phyloP scores from a whole-genome alignment of 2,113 vertebrate genomes.

The Crotophaga sulcirostris region DNA sequence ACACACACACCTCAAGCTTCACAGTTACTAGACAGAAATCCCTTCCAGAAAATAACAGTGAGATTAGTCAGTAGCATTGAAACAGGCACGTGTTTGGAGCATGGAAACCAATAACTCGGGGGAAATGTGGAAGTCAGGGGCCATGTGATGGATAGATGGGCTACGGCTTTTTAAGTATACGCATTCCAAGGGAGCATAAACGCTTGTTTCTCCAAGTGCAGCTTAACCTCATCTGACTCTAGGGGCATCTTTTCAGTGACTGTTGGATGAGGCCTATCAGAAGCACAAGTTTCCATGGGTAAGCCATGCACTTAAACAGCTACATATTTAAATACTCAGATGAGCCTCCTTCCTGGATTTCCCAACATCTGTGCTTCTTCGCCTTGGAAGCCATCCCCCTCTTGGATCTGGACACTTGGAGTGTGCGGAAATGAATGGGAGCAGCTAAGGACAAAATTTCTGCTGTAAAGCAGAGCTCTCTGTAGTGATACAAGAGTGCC shows the following conservation, averaged over 20 bases:
- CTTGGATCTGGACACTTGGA: slow-evolving; percentile 24
- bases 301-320: background rate
- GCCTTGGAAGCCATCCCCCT: slow-evolving; percentile 47
- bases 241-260: background rate
- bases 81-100: slow-evolving; percentile 16
- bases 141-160: background rate
- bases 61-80: slow-evolving; percentile 36
- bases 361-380: slow-evolving; percentile 56
- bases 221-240: slow-evolving; percentile 44
- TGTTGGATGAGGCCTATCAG: slow-evolving; percentile 7
- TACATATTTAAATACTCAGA: slow-evolving; percentile 45
- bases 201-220: background rate
- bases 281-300: background rate
- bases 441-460: slow-evolving; percentile 50
- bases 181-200: slow-evolving; percentile 21
- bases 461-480: background rate
- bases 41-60: slow-evolving; percentile 8
- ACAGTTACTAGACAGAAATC: background rate
- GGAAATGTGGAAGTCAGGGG: background rate
- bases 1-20: background rate
- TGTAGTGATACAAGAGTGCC: accelerated
- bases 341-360: slow-evolving; percentile 57
- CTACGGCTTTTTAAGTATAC: background rate
- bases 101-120: background rate
- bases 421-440: background rate